phyloP scores from a whole-genome alignment of 2,113 vertebrate genomes.

The Acinonyx jubatus region DNA sequence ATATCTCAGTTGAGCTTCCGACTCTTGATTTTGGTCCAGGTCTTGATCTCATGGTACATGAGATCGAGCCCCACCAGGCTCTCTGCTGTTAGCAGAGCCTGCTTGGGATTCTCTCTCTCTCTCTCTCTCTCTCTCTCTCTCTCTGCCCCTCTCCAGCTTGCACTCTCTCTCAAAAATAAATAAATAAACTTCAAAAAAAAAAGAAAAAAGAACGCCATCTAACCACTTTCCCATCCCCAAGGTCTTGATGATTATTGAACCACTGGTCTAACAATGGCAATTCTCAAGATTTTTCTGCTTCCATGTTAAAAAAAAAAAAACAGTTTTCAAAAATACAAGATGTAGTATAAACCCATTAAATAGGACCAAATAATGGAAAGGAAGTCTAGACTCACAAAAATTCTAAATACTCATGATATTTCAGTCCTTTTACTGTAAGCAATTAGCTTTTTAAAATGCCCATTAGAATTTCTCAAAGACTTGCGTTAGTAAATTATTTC shows the following conservation, averaged over 20 bases:
- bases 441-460: neutral
- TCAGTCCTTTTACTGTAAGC: neutral
- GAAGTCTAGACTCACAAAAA: slow-evolving; percentile 13
- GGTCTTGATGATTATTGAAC: neutral
- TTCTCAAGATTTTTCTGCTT: neutral
- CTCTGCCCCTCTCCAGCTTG: no score
- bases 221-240: neutral
- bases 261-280: neutral
- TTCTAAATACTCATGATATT: neutral
- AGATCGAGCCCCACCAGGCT: no score
- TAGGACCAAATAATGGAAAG: neutral
- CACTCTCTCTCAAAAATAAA: no score
- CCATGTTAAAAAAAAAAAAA: neutral
- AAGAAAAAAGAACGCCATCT: neutral
- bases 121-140: no score
- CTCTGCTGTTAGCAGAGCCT: no score
- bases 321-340: neutral
- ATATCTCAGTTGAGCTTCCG: no score
- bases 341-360: neutral
- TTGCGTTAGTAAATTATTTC: neutral
- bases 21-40: no score
- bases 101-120: no score
- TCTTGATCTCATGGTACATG: no score
- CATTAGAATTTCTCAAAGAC: neutral
- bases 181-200: no score